Base-by-base conservation (phyloP, 2,888 invertebrate genomes). In the Pherbina coryleti region DNA sequence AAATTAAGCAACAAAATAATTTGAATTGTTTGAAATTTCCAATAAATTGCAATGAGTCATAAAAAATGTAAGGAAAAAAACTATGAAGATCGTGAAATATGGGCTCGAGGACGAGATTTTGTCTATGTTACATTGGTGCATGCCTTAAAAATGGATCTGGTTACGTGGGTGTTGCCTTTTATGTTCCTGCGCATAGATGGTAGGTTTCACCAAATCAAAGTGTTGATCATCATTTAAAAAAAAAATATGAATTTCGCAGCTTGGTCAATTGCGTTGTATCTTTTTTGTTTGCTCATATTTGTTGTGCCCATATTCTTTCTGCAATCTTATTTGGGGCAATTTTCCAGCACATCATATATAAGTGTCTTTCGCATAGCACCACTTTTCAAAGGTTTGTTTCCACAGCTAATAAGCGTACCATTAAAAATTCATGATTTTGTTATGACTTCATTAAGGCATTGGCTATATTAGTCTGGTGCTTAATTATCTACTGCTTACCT, bases 281-380 rank as follows among this genome's bases (percentile, higher is more conserved):
- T 84, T 0, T 2, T 95, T 79, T 95, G 95, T 85, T 90, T 96
- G 82, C 89, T 94, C 19, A 89, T 95, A 67, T 96, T 95, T 84
- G 95, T 96, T 17, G 94, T 97, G 72, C 97, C 97, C 0, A 91
- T 97, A 79, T 95, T 97, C 86, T 95, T 96, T 85, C 91, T 97
- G 91, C 97, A 97, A 89, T 94, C 96, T 0, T 93, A 94, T n/a
- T 91, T 97, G 84, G 97, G 97, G 28, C 97, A 97, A 87, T 96
- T 96, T 88, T 92, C 95, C 19, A 94, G 94, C 84, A 93, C 94
- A 69, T 95, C 96, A 82, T 95, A 95, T 82, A 93, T 96, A 84
- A 94, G 95, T 14, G 92, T 95, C 71, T 96, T 96, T 91, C 94
- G 93, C 82, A 92, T 95, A 79, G 93, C 93, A 78, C 97, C 97